Evolutionary conservation across 2,888 invertebrate genomes (phyloP).

Genomic region (Abrostola tripartita): DNA sequence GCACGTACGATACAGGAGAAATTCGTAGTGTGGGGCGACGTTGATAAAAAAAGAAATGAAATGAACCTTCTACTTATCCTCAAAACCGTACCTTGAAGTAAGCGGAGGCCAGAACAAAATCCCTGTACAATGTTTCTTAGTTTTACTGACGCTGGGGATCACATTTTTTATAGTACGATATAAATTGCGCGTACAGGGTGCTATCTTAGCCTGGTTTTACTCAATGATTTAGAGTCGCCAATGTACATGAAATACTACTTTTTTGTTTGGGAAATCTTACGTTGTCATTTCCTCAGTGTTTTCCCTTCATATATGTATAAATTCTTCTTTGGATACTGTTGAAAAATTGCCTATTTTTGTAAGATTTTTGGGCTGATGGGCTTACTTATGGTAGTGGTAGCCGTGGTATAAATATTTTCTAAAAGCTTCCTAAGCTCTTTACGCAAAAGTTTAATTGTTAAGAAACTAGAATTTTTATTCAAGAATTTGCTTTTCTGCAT

Average conservation of each 20-base stretch:
- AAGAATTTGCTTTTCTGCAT: no score
- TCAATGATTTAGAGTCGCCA: conserved; percentile 36
- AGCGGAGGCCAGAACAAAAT: conserved; percentile 29
- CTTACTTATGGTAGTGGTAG: no score
- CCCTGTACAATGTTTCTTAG: conserved; percentile 40
- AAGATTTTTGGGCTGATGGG: no score
- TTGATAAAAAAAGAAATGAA: no score
- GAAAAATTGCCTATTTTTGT: no score
- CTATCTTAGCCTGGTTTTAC: conserved; percentile 40
- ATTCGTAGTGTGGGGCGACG: no score
- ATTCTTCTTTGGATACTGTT: background rate
- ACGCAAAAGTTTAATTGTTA: no score
- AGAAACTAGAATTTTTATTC: no score
- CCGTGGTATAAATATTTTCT: no score
- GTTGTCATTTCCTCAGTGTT: background rate
- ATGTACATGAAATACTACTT: conserved; percentile 28
- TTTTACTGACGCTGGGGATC: conserved; percentile 36
- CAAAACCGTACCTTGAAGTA: conserved; percentile 11
- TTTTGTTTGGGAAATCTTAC: background rate
- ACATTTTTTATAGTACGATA: conserved; percentile 48
- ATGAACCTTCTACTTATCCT: background rate
- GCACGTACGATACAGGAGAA: no score
- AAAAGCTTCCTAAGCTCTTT: no score
- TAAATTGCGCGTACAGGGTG: conserved; percentile 42
- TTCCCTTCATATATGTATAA: background rate